Percentiles rank a stretch among this genome's conserved stretches.
These are phyloP conservation scores for Ips nitidus DNA, from an alignment of 1,140 invertebrate species.

Conservation along the genomic window DNA sequence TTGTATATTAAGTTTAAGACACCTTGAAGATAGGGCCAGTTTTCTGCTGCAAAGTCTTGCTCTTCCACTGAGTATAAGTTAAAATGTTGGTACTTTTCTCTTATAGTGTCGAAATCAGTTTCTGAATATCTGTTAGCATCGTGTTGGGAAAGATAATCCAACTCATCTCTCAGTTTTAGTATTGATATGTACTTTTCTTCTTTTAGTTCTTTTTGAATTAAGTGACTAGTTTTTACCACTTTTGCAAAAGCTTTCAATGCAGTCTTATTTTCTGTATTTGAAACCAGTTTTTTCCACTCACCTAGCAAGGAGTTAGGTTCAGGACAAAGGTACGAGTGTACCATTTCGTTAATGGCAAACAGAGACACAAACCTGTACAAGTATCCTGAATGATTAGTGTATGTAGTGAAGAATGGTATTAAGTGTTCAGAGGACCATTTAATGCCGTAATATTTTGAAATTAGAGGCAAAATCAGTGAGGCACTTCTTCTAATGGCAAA, in stretches of 20 bases:
- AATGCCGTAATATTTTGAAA: conserved; percentile 46
- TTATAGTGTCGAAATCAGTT: conserved; percentile 35
- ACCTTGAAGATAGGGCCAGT: conserved; percentile 39
- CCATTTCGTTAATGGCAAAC: conserved; percentile 47
- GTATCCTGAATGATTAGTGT: conserved; percentile 40
- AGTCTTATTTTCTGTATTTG: conserved; percentile 11
- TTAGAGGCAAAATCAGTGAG: conserved; percentile 44
- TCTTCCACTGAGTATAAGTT: conserved; percentile 30
- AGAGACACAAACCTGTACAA: conserved; percentile 44
- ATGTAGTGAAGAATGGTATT: conserved; percentile 39
- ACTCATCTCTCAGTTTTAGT: conserved; percentile 25
- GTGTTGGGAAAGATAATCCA: conserved; percentile 26
- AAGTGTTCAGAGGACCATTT: conserved; percentile 42
- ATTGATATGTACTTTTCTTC: conserved; percentile 32
- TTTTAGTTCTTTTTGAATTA: conserved; percentile 34
- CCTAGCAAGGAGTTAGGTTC: conserved; percentile 26
- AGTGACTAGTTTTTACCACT: conserved; percentile 33
- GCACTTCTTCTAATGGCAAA: conserved; percentile 46
- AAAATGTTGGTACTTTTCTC: conserved; percentile 26
- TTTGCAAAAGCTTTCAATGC: conserved; percentile 30
- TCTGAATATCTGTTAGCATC: conserved; percentile 41
- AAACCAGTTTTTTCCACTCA: conserved; percentile 27
- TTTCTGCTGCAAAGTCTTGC: conserved; percentile 9
- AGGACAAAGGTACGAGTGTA: conserved; percentile 39
- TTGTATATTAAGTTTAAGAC: conserved; percentile 37